Evolutionary conservation across 1,140 invertebrate species (phyloP).

Genomic region (Leptopilina boulardi): DNA sequence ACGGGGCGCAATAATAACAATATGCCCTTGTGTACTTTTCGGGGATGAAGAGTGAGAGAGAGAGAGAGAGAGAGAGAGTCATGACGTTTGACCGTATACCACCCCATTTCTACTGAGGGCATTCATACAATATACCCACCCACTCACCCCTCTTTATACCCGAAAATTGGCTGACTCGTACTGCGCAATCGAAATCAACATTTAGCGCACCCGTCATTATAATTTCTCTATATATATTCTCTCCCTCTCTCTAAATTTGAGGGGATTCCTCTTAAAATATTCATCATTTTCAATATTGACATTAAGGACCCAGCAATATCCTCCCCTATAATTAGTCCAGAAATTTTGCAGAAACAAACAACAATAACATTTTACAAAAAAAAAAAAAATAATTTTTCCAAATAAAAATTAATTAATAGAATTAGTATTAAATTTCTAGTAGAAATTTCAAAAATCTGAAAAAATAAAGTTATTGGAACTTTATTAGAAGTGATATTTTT

Average conservation of each 20-base stretch:
- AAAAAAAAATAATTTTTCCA: too few species aligned
- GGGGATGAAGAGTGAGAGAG: too few species aligned
- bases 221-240: slow-evolving; percentile 51
- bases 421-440: too few species aligned
- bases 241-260: slow-evolving; percentile 36
- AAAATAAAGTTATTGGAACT: background rate
- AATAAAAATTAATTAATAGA: too few species aligned
- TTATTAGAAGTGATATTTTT: background rate
- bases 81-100: slow-evolving; percentile 49
- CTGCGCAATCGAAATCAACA: slow-evolving; percentile 55
- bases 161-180: slow-evolving; percentile 53
- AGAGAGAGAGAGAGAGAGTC: too few species aligned
- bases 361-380: too few species aligned
- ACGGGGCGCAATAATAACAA: slow-evolving; percentile 35
- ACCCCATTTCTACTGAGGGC: slow-evolving; percentile 50
- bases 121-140: slow-evolving; percentile 34
- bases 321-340: background rate
- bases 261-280: slow-evolving; percentile 11
- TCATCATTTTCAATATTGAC: background rate
- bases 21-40: slow-evolving; percentile 39
- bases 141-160: background rate
- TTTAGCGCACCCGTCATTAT: slow-evolving; percentile 56
- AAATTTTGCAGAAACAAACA: background rate
- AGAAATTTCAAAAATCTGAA: too few species aligned
- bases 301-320: background rate